Percentiles rank a stretch among this genome's conserved stretches.
phyloP scores from a whole-genome alignment of 1,140 invertebrate species.

The Hypsibius dujardini region DNA sequence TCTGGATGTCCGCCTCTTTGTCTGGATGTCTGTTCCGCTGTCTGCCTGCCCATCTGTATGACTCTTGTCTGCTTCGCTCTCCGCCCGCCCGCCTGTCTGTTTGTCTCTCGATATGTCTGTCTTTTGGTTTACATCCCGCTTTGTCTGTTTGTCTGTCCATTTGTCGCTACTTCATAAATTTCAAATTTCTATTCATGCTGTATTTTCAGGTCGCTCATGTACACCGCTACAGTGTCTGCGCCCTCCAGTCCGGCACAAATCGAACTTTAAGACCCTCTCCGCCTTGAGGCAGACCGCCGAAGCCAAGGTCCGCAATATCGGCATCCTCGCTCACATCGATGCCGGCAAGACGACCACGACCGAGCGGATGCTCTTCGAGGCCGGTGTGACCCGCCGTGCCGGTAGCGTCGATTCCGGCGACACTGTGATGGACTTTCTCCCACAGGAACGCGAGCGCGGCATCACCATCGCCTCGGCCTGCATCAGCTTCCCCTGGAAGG shows the following conservation, averaged over 20 bases:
- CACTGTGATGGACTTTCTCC: conserved; percentile 87
- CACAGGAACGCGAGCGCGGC: conserved; percentile 72
- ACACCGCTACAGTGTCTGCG: not conserved
- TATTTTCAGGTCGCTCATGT: too few species aligned
- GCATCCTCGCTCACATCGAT: conserved; percentile 81
- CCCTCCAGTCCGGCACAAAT: not conserved
- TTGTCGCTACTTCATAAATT: too few species aligned
- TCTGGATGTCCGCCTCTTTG: too few species aligned
- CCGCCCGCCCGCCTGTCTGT: too few species aligned
- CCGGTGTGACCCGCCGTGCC: conserved; percentile 59
- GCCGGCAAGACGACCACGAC: conserved; percentile 94
- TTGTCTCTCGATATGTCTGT: too few species aligned
- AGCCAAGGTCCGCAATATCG: conserved; percentile 53
- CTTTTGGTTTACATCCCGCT: too few species aligned
- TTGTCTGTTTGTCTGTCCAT: too few species aligned
- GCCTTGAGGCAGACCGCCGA: not conserved
- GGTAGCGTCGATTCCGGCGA: conserved; percentile 90
- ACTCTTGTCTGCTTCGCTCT: too few species aligned
- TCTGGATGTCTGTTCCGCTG: too few species aligned
- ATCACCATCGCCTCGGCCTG: conserved; percentile 79
- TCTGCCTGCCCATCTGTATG: too few species aligned
- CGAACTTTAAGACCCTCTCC: not conserved
- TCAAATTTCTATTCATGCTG: too few species aligned
- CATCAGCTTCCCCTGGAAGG: conserved; percentile 75
- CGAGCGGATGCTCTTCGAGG: conserved; percentile 81